Base-by-base conservation (phyloP, 2,888 invertebrate genomes). In the Ochropleura plecta region DNA sequence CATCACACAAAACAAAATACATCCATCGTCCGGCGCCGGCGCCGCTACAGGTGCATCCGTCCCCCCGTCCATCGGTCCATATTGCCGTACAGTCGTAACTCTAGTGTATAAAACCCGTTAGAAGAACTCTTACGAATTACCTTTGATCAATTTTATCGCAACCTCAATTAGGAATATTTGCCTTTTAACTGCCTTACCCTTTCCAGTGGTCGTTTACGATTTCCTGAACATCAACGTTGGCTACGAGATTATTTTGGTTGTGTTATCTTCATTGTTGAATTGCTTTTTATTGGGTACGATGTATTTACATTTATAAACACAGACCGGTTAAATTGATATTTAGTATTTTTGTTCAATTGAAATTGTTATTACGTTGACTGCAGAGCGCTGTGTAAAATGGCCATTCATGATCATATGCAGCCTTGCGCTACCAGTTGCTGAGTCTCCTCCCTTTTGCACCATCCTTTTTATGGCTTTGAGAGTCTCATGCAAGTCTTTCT, bases 91-190 rank as follows among this genome's bases (percentile, higher is more conserved):
- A 14, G 10, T 46, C 59, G 46, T 60, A 55, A 64, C 64, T 53
- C 12, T 16, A 30, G 60, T 30, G 48, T 65, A 44, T 59, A 64
- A 49, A 40, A 14, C 40, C 42, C 44, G 30, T 62, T 59, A 65
- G 46, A 16, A 63, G 60, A 42, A 20, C 74, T 70, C 67, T 51
- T 51, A 65, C 30, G 64, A 20, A 44, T 51, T 57, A 78, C 67
- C 86, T 86, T 86, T 86, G 86, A 86, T 88, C 82, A 84, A 66
- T 78, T 86, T 80, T 82, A 86, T 82, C 73, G 66, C 78, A 78
- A 76, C 80, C 75, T 69, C 77, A 84, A 88, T 88, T 82, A 78
- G 70, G 73, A 75, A 66, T 82, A 85, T 77, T 79, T 67, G 59
- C 42, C 66, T 80, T 75, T 84, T 78, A 76, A 82, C 70, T 62